These are phyloP conservation scores for Tribolium castaneum DNA, from an alignment of 1,140 invertebrate species.

Conservation along the genomic window DNA sequence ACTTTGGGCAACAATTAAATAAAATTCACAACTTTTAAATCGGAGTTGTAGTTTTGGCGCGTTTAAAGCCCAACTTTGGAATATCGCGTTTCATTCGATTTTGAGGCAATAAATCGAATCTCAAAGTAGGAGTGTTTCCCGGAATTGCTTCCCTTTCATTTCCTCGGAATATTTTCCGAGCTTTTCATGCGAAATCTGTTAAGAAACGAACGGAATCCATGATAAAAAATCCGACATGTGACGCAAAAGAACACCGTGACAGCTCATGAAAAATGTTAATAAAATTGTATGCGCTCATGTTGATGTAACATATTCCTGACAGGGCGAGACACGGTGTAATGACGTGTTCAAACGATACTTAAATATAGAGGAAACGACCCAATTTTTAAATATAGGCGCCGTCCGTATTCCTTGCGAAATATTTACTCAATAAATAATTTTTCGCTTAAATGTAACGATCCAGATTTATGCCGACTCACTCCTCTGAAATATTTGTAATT, in stretches of 20 bases:
- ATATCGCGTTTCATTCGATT: conserved; percentile 2
- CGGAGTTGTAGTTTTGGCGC: too few species aligned
- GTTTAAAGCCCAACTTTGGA: not conserved
- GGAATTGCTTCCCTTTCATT: conserved; percentile 7
- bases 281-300: not conserved
- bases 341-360: not conserved
- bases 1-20: too few species aligned
- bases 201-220: not conserved
- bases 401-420: not conserved
- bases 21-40: too few species aligned
- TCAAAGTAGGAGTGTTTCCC: not conserved
- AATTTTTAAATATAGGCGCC: not conserved
- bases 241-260: not conserved
- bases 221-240: not conserved
- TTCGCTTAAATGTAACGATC: not conserved
- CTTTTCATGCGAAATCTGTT: conserved; percentile 2
- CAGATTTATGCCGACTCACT: not conserved
- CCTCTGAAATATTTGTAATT: not conserved
- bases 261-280: not conserved
- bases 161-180: not conserved
- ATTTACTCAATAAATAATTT: not conserved
- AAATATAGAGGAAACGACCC: conserved; percentile 20
- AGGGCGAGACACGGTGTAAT: not conserved
- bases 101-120: conserved; percentile 1
- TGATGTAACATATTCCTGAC: not conserved